Evolutionary conservation across 2,888 invertebrate genomes (phyloP).

Genomic region (Reticulitermes lucifugus): DNA sequence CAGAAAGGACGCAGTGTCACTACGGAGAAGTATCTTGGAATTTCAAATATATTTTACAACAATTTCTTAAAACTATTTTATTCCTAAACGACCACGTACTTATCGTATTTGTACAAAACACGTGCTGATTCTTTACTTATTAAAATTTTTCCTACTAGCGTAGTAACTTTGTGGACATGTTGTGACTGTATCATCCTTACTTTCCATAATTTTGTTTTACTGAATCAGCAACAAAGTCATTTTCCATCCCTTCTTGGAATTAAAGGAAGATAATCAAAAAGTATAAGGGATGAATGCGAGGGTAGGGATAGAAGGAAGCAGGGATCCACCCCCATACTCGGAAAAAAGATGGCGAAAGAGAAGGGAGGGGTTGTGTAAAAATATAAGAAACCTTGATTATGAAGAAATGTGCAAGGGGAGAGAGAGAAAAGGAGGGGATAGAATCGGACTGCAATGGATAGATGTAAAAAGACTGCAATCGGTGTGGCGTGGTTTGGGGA

Average conservation of each 20-base stretch:
- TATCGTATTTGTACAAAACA: too few relatives aligned
- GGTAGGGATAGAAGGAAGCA: constrained; percentile 11
- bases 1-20: too few relatives aligned
- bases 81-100: too few relatives aligned
- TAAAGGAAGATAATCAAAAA: constrained; percentile 42
- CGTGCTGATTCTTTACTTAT: too few relatives aligned
- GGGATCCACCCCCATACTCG: constrained; percentile 27
- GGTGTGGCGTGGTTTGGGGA: not conserved
- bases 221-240: constrained; percentile 27
- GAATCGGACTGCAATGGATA: constrained; percentile 12
- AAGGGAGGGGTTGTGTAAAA: constrained; percentile 28
- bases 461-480: not conserved
- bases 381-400: constrained; percentile 34
- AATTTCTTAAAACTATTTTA: too few relatives aligned
- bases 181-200: not conserved
- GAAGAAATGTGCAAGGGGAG: constrained; percentile 17
- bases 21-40: too few relatives aligned
- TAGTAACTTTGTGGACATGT: too few relatives aligned
- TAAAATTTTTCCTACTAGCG: too few relatives aligned
- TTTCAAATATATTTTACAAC: too few relatives aligned
- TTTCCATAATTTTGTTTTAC: constrained; percentile 26
- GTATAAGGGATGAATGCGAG: constrained; percentile 25
- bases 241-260: constrained; percentile 35
- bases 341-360: constrained; percentile 27
- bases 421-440: not conserved